Base-by-base conservation (phyloP, 2,888 invertebrate species). In the Scotopteryx bipunctaria region DNA sequence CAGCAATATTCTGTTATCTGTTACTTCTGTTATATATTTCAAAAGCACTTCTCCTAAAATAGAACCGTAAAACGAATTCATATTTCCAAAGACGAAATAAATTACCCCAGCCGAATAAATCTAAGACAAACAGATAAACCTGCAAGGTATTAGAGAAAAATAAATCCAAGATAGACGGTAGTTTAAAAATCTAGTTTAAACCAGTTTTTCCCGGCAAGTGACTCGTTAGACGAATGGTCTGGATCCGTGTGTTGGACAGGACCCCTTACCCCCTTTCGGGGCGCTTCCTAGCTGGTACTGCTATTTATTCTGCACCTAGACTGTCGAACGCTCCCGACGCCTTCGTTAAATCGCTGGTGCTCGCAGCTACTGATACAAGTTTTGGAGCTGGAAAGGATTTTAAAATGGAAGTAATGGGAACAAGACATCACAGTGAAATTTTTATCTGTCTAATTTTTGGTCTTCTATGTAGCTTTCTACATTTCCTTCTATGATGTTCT, bases 261-360 rank as follows among this genome's bases (percentile, higher is more conserved):
- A 69, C 67, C 64, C 64, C 64, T 61, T 45, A 14, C 40, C 36
- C 55, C 57, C 37, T 45, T 13, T 40, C 19, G 35, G 40, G 40
- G 53, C 19, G 67, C 70, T 73, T 60, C 50, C 55, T 46, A 61
- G 36, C 25, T 51, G 32, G 21, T 47, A 53, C 49, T 43, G 35
- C 38, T 53, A 37, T 42, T 42, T 53, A 47, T 43, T 35, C 47
- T 48, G 35, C 17, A 74, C 69, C 71, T 69, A 63, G 64, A 57
- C 76, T 84, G 86, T 86, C 87, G 81, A 81, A 81, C 76, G 75
- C 86, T 86, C 77, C 75, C 82, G 81, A 79, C 73, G 79, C 83
- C 83, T 81, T 83, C 83, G 79, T 81, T 84, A 81, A 79, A 82
- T 52, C 47, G 52, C 48, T 54, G 46, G 43, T 43, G 51, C 37